These are phyloP conservation scores for Tricholaema leucomelas DNA, from an alignment of 2,113 vertebrate genomes.

Conservation along the genomic window DNA sequence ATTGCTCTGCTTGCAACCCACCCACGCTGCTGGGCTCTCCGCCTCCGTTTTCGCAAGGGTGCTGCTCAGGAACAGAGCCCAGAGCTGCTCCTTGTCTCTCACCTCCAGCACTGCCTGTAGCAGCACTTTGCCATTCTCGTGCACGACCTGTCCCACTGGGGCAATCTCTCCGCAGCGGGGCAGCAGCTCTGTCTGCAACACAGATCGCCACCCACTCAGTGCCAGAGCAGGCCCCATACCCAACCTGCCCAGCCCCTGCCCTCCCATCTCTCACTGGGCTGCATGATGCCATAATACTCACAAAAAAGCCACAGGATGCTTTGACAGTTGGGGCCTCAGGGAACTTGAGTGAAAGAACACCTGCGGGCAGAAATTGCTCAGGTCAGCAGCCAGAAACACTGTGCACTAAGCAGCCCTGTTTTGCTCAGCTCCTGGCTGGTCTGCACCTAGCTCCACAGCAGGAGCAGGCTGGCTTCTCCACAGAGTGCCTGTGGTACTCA, in stretches of 20 bases:
- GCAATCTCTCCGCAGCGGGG: constrained; percentile 91
- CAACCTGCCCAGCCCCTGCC: background rate
- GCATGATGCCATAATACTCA: constrained; percentile 69
- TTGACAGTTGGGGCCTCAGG: constrained; percentile 97
- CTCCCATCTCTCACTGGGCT: background rate
- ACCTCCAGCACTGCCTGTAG: constrained; percentile 94
- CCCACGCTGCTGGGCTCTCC: fast-evolving
- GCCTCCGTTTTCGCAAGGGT: fast-evolving
- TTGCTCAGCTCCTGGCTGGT: no score
- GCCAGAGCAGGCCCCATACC: background rate
- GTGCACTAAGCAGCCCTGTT: background rate
- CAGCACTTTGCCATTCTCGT: constrained; percentile 90
- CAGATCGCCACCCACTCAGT: background rate
- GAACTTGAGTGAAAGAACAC: constrained; percentile 96
- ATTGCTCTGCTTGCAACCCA: background rate
- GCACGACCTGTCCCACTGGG: constrained; percentile 88
- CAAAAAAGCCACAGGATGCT: constrained; percentile 95
- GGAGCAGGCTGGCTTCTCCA: background rate
- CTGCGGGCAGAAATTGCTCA: constrained; percentile 70
- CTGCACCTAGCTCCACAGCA: background rate
- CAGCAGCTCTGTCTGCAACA: constrained; percentile 90
- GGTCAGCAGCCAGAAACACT: constrained; percentile 1
- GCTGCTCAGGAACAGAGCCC: background rate
- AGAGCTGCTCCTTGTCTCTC: background rate
- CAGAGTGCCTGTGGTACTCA: constrained; percentile 74